Evolutionary conservation across 2,113 vertebrate species (phyloP).

Genomic region (Dermatemys mawii): DNA sequence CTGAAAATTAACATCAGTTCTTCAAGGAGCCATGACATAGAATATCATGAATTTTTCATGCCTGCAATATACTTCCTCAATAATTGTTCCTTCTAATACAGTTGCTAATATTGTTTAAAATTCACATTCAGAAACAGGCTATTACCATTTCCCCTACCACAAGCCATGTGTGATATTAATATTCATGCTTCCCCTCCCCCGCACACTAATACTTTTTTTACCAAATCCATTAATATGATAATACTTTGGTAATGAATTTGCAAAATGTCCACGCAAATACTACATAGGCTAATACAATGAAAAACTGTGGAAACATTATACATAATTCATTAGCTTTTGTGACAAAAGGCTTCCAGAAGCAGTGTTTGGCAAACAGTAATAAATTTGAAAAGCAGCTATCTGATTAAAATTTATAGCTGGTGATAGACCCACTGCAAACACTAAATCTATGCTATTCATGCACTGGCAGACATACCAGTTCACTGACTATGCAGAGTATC

Average conservation of each 20-base stretch:
- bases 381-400: conserved; percentile 55
- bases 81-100: fast-evolving
- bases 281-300: conserved; percentile 61
- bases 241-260: conserved; percentile 63
- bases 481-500: conserved; percentile 21
- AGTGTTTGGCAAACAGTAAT: conserved; percentile 60
- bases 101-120: neutral
- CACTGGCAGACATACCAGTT: conserved; percentile 5
- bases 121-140: fast-evolving
- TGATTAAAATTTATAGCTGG: conserved; percentile 59
- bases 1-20: neutral
- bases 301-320: conserved; percentile 48
- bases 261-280: conserved; percentile 61
- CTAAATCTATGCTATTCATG: neutral
- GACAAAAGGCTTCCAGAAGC: conserved; percentile 68
- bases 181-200: neutral
- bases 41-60: neutral
- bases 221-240: conserved; percentile 66
- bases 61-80: neutral
- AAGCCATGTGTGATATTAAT: neutral
- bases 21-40: neutral
- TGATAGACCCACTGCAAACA: conserved; percentile 16
- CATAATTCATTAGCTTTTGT: conserved; percentile 70
- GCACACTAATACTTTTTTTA: neutral
- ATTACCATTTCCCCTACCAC: neutral